phyloP scores from a whole-genome alignment of 2,888 invertebrate genomes.

The Andrena chrysosceles region DNA sequence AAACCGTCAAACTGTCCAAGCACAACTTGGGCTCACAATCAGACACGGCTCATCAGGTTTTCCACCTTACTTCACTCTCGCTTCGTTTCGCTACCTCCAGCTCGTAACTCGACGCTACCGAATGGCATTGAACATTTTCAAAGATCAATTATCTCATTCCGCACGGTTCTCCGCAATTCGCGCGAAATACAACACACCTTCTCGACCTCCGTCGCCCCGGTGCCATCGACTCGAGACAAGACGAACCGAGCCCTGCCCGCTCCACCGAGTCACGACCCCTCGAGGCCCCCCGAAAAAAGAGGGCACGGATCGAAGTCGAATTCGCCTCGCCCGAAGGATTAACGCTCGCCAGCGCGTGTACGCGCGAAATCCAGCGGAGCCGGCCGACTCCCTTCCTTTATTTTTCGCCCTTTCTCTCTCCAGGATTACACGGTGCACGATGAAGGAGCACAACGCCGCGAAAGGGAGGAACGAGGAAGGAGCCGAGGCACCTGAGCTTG shows the following conservation, averaged over 20 bases:
- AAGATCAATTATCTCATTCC: too few species aligned
- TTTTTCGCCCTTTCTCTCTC: slow-evolving; percentile 44
- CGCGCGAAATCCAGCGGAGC: slow-evolving; percentile 21
- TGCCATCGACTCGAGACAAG: too few species aligned
- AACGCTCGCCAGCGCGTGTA: slow-evolving; percentile 8
- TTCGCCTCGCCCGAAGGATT: slow-evolving; percentile 26
- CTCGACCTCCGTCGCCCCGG: too few species aligned
- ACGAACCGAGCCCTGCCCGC: too few species aligned
- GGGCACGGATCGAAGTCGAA: background rate
- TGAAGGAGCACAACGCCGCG: slow-evolving; percentile 16
- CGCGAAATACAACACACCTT: too few species aligned
- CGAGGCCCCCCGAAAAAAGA: background rate
- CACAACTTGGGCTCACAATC: slow-evolving; percentile 11
- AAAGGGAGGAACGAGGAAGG: slow-evolving; percentile 50
- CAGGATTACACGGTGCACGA: slow-evolving; percentile 53
- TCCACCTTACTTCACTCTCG: slow-evolving; percentile 1
- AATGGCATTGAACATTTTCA: too few species aligned
- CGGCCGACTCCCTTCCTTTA: slow-evolving; percentile 45
- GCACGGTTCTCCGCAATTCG: too few species aligned
- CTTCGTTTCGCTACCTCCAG: background rate
- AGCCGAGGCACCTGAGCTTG: slow-evolving; percentile 75
- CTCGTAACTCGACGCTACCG: background rate
- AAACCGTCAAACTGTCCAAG: slow-evolving; percentile 73
- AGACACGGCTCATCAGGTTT: slow-evolving; percentile 30
- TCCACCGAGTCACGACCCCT: background rate